Percentiles rank a stretch among this genome's conserved stretches.
Evolutionary conservation across 2,797 vertebrate species (phyloP).

Genomic region (Peromyscus aztecus): DNA sequence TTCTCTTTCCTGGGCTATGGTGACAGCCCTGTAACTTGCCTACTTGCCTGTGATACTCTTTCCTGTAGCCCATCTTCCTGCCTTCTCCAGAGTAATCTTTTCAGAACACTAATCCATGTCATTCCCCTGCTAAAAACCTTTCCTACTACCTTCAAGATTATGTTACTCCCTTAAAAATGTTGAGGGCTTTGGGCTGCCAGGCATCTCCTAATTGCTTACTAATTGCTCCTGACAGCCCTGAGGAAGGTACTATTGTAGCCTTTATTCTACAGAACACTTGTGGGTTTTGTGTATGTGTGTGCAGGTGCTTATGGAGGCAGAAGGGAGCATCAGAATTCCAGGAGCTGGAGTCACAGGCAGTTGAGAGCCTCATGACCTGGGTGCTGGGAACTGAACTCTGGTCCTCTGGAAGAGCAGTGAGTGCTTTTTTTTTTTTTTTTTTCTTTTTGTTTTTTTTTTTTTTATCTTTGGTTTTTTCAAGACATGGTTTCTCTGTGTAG

Average conservation of each 20-base stretch:
- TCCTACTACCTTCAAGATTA: not conserved
- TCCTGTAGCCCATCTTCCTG: not conserved
- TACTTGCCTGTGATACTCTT: not conserved
- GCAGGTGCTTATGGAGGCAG: not conserved
- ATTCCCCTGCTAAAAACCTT: not conserved
- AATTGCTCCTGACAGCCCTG: not conserved
- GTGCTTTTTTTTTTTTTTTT: too few relatives aligned
- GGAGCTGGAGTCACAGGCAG: not conserved
- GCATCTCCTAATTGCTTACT: not conserved
- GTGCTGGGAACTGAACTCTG: not conserved
- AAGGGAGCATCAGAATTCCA: not conserved
- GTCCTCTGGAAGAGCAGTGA: not conserved
- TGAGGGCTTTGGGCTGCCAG: not conserved
- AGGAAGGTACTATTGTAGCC: not conserved
- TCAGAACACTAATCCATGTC: not conserved
- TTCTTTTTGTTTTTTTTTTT: too few relatives aligned
- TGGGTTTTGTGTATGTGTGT: not conserved
- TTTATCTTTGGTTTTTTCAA: too few relatives aligned
- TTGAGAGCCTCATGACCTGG: too few relatives aligned
- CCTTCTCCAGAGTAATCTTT: constrained; percentile 24
- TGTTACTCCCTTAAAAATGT: constrained; percentile 2
- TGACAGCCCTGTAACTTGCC: not conserved
- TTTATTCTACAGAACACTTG: not conserved
- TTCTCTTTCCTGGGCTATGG: not conserved
- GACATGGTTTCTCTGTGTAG: too few relatives aligned